phyloP scores from a whole-genome alignment of 2,888 invertebrate genomes.

The Choreutis nemorana region DNA sequence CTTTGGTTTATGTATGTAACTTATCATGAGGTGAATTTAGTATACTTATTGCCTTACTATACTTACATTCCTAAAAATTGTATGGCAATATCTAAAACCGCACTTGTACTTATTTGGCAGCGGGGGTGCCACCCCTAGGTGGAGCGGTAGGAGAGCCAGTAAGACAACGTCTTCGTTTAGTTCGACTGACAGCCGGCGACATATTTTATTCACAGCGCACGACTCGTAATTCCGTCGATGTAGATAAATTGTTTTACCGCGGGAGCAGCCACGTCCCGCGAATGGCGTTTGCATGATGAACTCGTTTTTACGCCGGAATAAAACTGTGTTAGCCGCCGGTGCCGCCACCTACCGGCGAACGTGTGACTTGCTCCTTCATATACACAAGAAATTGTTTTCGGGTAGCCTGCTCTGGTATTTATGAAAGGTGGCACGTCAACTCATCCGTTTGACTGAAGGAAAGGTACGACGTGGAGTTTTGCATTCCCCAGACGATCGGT shows the following conservation, averaged over 20 bases:
- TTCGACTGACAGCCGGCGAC: constrained; percentile 58
- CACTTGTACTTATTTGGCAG: too few relatives aligned
- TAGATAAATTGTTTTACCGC: constrained; percentile 67
- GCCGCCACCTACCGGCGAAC: constrained; percentile 21
- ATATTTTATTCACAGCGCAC: constrained; percentile 63
- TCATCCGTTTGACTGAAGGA: constrained; percentile 46
- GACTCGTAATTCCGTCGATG: constrained; percentile 64
- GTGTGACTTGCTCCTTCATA: constrained; percentile 43
- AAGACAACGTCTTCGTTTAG: constrained; percentile 36
- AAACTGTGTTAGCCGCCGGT: constrained; percentile 60
- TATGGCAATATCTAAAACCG: too few relatives aligned
- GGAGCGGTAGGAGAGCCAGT: too few relatives aligned
- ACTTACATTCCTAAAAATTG: too few relatives aligned
- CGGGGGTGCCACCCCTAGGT: too few relatives aligned
- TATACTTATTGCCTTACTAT: too few relatives aligned
- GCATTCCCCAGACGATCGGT: constrained; percentile 23
- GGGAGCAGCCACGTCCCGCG: constrained; percentile 50
- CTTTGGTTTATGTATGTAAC: too few relatives aligned
- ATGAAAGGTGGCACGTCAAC: constrained; percentile 51
- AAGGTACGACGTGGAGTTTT: constrained; percentile 28
- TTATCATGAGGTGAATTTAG: too few relatives aligned
- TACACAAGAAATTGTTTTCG: constrained; percentile 56
- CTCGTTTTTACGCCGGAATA: constrained; percentile 64
- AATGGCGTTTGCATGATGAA: constrained; percentile 65
- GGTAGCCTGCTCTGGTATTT: constrained; percentile 57